These are phyloP conservation scores for Heterodera filipjevi DNA, from an alignment of 2,888 invertebrate species.

Conservation along the genomic window DNA sequence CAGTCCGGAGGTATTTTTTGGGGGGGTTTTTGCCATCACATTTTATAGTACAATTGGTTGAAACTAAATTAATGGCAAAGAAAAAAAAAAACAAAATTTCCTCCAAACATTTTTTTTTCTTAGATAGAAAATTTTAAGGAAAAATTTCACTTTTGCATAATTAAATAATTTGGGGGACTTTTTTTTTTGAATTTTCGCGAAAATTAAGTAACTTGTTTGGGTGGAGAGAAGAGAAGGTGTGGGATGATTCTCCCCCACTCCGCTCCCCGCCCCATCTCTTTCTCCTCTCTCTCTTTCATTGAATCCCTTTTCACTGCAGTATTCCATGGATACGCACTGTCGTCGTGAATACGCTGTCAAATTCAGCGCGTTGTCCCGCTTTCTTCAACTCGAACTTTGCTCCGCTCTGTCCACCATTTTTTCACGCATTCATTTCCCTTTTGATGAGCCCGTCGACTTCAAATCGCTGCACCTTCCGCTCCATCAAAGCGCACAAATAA, in stretches of 20 bases:
- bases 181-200: too few species aligned
- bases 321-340: conserved; percentile 1
- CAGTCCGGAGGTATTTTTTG: conserved; percentile 22
- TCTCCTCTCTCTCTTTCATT: neutral
- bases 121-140: too few species aligned
- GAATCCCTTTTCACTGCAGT: conserved; percentile 1
- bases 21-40: too few species aligned
- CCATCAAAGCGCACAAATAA: conserved; percentile 36
- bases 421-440: conserved; percentile 44
- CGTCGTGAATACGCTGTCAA: conserved; percentile 19
- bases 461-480: conserved; percentile 35
- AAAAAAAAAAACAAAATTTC: too few species aligned
- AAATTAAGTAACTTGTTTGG: too few species aligned
- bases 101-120: too few species aligned
- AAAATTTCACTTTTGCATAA: too few species aligned
- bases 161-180: too few species aligned
- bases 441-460: conserved; percentile 45
- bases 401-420: conserved; percentile 29
- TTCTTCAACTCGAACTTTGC: conserved; percentile 29
- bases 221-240: too few species aligned
- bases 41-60: too few species aligned
- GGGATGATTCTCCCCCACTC: too few species aligned
- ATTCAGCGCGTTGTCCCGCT: conserved; percentile 23
- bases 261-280: neutral
- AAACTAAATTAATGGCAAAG: too few species aligned